A percentile compares a stretch with the other conserved stretches of the same genome.
These are phyloP conservation scores for Alviniconcha strummeri DNA, from an alignment of 2,888 invertebrate species.

Conservation along the genomic window DNA sequence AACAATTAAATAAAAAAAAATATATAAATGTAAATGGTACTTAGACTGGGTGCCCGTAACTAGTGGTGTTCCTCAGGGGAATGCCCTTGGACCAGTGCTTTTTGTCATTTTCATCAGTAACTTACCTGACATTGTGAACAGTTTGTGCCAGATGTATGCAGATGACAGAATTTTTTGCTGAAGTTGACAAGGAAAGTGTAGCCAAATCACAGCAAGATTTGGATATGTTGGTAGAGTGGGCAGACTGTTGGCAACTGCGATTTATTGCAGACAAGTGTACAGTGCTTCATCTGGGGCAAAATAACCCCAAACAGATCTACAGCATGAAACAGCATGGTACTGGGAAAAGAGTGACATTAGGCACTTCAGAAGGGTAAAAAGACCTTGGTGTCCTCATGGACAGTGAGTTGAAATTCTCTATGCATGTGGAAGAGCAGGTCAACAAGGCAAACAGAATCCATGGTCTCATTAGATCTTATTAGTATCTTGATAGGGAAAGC, in stretches of 20 bases:
- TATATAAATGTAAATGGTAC: neutral
- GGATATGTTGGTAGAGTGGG: neutral
- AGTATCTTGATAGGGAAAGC: neutral
- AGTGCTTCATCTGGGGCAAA: neutral
- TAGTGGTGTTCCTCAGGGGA: neutral
- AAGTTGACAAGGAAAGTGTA: neutral
- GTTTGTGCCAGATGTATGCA: neutral
- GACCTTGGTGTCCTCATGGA: neutral
- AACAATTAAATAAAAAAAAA: too few relatives aligned
- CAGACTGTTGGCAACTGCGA: neutral
- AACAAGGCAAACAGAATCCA: neutral
- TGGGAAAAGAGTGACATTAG: neutral
- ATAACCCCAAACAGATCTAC: neutral
- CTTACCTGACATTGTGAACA: neutral
- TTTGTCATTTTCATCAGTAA: neutral
- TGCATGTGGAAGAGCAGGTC: neutral
- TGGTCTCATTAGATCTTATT: neutral
- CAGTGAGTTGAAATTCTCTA: neutral
- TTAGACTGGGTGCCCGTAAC: neutral
- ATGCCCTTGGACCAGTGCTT: neutral
- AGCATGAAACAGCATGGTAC: neutral
- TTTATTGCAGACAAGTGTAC: too few relatives aligned
- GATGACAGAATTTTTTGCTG: neutral
- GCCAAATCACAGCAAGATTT: neutral
- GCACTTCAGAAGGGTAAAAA: neutral